Evolutionary conservation across 2,113 vertebrate genomes (phyloP).

Genomic region (Eulacestoma nigropectus): DNA sequence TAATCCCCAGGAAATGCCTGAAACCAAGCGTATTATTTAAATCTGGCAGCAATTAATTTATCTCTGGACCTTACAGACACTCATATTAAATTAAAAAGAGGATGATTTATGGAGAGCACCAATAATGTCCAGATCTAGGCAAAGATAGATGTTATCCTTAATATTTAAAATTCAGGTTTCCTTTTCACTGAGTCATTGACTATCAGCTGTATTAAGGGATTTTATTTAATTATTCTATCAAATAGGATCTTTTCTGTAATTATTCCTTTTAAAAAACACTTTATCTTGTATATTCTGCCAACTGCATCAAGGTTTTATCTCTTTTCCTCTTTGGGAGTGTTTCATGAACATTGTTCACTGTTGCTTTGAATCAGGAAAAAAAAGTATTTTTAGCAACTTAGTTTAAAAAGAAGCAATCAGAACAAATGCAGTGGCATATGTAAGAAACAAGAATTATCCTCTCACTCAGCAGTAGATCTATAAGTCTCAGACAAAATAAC

Average conservation of each 20-base stretch:
- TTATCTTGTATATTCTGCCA: not conserved
- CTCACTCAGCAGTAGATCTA: not conserved
- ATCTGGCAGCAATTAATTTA: constrained; percentile 67
- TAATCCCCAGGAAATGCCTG: constrained; percentile 65
- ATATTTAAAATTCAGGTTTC: constrained; percentile 46
- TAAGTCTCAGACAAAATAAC: constrained; percentile 30
- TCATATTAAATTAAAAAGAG: constrained; percentile 58
- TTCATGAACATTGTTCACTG: not conserved
- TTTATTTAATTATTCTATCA: constrained; percentile 39
- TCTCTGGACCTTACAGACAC: constrained; percentile 61
- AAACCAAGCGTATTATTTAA: constrained; percentile 60
- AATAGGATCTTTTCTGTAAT: not conserved
- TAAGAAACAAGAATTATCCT: constrained; percentile 8
- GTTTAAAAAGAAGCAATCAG: constrained; percentile 26
- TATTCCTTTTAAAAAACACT: not conserved
- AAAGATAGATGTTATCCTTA: constrained; percentile 47
- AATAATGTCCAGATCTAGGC: constrained; percentile 28
- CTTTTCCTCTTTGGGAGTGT: not conserved
- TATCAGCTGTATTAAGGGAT: not conserved
- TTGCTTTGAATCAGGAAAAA: not conserved
- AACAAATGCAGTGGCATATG: not conserved
- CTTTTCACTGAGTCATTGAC: not conserved
- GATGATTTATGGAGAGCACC: constrained; percentile 39
- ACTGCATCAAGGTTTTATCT: not conserved
- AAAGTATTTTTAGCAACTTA: constrained; percentile 12